Evolutionary conservation across 2,797 vertebrate species (phyloP).

Genomic region (Xenopus petersii): DNA sequence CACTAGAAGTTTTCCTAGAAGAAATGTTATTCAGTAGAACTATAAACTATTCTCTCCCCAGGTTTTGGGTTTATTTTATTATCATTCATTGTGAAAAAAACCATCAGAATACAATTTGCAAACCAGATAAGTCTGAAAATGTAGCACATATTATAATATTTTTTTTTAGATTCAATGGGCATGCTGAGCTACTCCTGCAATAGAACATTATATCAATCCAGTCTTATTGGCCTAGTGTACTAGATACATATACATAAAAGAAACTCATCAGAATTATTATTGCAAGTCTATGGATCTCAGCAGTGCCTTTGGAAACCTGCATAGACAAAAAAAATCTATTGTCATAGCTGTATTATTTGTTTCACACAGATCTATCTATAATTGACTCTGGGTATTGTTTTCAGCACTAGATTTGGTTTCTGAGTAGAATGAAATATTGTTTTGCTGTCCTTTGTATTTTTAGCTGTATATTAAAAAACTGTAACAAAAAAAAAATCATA

Average conservation of each 20-base stretch:
- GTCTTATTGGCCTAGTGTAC: neutral
- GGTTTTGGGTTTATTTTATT: neutral
- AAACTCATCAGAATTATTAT: neutral
- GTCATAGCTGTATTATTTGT: neutral
- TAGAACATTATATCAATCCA: neutral
- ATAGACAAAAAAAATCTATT: neutral
- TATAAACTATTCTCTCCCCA: too few relatives aligned
- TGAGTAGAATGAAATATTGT: neutral
- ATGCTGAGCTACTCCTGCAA: neutral
- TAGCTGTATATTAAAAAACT: neutral
- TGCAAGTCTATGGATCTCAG: neutral
- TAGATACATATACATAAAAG: neutral
- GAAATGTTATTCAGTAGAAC: too few relatives aligned
- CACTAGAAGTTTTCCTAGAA: too few relatives aligned
- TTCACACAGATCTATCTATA: neutral
- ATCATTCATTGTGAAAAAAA: neutral
- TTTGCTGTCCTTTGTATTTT: neutral
- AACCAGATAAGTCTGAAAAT: neutral
- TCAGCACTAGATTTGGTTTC: neutral
- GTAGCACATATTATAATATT: neutral
- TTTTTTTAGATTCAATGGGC: neutral
- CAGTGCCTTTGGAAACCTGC: neutral
- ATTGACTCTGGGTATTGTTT: neutral
- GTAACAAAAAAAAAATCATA: neutral
- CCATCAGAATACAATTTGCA: neutral